Base-by-base conservation (phyloP, 2,113 vertebrate genomes). In the Zosterops borbonicus region DNA sequence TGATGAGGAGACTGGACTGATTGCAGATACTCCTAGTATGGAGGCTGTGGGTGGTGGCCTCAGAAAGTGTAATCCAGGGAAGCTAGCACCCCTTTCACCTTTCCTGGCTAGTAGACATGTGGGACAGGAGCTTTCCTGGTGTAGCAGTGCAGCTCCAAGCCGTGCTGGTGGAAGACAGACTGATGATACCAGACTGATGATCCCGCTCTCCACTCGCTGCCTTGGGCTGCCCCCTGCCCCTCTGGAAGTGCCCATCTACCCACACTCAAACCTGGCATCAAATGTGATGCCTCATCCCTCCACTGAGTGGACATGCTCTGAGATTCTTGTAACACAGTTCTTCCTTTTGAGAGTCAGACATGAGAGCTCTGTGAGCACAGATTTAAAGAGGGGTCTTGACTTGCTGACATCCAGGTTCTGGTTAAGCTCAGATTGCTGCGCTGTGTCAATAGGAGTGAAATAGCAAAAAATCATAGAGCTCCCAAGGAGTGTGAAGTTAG, bases 151-250 rank as follows among this genome's bases (percentile, higher is more conserved):
- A 42, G n/a, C 29, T 75, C 29, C 1, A 1, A 81, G 53, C 69
- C 1, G 0, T 23, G 53, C 28, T 0, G 2, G 6, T 1, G 1
- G 41, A 35, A 35, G 5, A 35, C 70, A 60, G 55, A 13, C 8
- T 0, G 1, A 18, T 7, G 3, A 28, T 33, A 31, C 46, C 67
- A 52, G 47, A 7, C 10, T 2, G 8, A 12, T n/a, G 50, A 22
- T 33, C 52, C 42, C 0, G 0, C 14, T 56, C 29, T 16, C n/a
- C 0, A 0, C 68, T 70, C 1, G 0, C 58, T 76, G 46, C 33
- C 41, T 67, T 4, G 6, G 29, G n/a, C 16, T 63, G 67, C 59
- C 39, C 31, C 6, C 39, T 46, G 25, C 50, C 7, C 0, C 41
- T 27, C 25, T 63, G 2, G 3, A 70, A 24, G 7, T 0, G 0